Evolutionary conservation across 2,113 vertebrate species (phyloP).

Genomic region (Fulmarus glacialis): DNA sequence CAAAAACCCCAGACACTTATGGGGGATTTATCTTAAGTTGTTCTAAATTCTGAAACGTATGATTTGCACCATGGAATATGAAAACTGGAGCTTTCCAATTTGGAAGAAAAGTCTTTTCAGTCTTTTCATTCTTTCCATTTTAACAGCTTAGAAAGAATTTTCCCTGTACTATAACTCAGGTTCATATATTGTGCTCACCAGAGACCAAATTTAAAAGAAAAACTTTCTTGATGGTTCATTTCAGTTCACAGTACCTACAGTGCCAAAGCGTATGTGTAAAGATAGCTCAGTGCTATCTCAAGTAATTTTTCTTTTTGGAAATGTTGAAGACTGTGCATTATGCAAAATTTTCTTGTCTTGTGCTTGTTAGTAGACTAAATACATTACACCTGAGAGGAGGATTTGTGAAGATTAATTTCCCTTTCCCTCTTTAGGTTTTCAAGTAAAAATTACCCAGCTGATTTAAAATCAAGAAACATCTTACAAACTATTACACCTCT

Average conservation of each 20-base stretch:
- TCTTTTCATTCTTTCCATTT: slow-evolving; percentile 56
- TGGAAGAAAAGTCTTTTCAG: slow-evolving; percentile 3
- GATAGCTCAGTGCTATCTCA: background rate
- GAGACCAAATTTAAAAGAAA: background rate
- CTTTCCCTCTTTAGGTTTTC: background rate
- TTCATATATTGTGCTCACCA: background rate
- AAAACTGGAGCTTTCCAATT: slow-evolving; percentile 32
- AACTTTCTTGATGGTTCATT: background rate
- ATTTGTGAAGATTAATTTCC: background rate
- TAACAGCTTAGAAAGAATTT: slow-evolving; percentile 31
- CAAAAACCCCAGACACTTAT: accelerated
- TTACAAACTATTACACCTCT: background rate
- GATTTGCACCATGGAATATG: background rate
- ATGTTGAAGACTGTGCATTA: background rate
- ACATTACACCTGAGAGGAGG: background rate
- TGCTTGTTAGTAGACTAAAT: background rate
- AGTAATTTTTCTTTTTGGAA: background rate
- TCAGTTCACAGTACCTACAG: background rate
- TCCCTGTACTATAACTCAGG: background rate
- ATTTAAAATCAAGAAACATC: background rate
- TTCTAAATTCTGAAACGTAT: background rate
- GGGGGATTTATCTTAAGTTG: background rate
- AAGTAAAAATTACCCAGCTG: background rate
- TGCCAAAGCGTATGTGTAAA: background rate
- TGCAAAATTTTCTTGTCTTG: background rate